Conservation (phyloP, 2,113 vertebrate species). For the Hymenochirus boettgeri region DNA sequence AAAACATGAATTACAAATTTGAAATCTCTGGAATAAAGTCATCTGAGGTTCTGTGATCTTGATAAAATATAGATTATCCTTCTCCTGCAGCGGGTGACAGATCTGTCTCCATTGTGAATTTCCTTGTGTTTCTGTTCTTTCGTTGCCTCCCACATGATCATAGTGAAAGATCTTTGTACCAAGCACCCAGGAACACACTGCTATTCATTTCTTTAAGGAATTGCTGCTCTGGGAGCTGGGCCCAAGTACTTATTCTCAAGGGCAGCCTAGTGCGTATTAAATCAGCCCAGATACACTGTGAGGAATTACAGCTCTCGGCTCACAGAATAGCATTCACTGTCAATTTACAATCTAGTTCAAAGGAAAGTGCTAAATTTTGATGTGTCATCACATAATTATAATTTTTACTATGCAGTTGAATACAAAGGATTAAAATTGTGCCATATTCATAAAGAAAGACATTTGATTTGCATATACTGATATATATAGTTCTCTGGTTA, state of each 20-base stretch:
- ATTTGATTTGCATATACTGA: too few relatives aligned
- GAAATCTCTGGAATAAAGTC: conserved; percentile 9
- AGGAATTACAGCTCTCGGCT: too few relatives aligned
- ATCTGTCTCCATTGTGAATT: neutral
- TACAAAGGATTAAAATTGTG: too few relatives aligned
- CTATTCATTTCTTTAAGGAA: conserved; percentile 4
- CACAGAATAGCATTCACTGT: too few relatives aligned
- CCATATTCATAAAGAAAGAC: too few relatives aligned
- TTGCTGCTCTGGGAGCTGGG: conserved; percentile 24
- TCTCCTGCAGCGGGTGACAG: conserved; percentile 22
- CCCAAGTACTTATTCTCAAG: neutral
- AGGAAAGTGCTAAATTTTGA: too few relatives aligned
- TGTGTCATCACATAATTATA: too few relatives aligned
- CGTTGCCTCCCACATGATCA: neutral
- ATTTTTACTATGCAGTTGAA: too few relatives aligned
- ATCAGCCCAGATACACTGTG: neutral
- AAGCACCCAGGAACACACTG: conserved; percentile 20
- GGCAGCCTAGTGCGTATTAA: conserved; percentile 4
- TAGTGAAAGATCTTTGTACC: neutral
- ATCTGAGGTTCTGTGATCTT: conserved; percentile 9
- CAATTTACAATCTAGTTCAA: too few relatives aligned
- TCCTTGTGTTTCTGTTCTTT: neutral
- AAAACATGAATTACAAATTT: conserved; percentile 19
- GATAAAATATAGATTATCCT: conserved; percentile 33
- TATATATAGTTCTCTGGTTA: too few relatives aligned